A percentile compares a stretch with the other conserved stretches of the same genome.
Conservation (phyloP, 2,888 invertebrate genomes). For the Euspilapteryx auroguttella region DNA sequence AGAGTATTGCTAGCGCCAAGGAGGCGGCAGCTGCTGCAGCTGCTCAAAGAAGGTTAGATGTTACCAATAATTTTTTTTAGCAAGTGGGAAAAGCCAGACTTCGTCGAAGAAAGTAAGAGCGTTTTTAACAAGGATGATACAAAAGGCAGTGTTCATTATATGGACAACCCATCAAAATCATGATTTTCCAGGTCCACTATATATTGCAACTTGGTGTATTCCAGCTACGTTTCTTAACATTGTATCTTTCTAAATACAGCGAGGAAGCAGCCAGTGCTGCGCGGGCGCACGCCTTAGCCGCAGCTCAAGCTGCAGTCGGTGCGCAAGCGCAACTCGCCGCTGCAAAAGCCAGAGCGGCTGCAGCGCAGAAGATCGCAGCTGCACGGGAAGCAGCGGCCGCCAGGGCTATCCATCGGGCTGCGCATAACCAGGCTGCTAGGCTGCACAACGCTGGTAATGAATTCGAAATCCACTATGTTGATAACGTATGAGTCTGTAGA, state of each 20-base stretch:
- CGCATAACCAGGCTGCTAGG: slow-evolving; percentile 70
- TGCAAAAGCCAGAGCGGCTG: slow-evolving; percentile 70
- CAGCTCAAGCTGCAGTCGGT: slow-evolving; percentile 66
- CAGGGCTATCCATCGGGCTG: slow-evolving; percentile 69
- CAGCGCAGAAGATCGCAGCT: slow-evolving; percentile 72
- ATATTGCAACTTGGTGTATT: too few relatives aligned
- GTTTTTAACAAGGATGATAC: too few relatives aligned
- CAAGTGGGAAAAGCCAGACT: neutral
- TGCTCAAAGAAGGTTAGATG: slow-evolving; percentile 51
- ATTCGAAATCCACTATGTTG: too few relatives aligned
- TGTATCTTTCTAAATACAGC: slow-evolving; percentile 16
- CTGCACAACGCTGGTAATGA: slow-evolving; percentile 67
- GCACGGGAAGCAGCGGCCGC: slow-evolving; percentile 75
- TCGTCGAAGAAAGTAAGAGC: neutral
- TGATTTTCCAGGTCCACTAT: too few relatives aligned
- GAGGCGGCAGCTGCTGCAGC: slow-evolving; percentile 69
- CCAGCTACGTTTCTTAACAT: neutral
- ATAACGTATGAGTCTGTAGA: too few relatives aligned
- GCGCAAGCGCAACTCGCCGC: slow-evolving; percentile 72
- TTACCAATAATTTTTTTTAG: too few relatives aligned
- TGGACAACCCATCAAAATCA: too few relatives aligned
- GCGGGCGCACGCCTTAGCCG: slow-evolving; percentile 67
- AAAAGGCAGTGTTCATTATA: too few relatives aligned
- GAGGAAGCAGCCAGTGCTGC: slow-evolving; percentile 70
- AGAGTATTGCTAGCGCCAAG: slow-evolving; percentile 72